Evolutionary conservation across 2,888 invertebrate genomes (phyloP).

Genomic region (Molanna angustata): DNA sequence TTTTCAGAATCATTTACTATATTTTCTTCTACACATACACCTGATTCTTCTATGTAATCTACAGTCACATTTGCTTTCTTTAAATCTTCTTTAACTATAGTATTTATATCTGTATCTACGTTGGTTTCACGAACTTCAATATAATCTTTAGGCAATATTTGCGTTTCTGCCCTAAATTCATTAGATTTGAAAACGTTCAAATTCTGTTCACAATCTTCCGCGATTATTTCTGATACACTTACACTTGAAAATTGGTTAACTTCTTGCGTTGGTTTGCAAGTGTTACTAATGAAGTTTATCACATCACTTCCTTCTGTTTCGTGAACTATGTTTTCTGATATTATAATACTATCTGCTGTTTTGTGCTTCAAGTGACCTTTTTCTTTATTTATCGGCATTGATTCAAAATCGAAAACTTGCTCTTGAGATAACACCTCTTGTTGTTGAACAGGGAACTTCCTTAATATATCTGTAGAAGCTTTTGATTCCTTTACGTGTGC

Average conservation of each 20-base stretch:
- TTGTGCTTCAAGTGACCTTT: conserved; percentile 41
- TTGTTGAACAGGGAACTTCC: conserved; percentile 35
- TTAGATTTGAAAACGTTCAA: conserved; percentile 26
- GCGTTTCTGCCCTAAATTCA: conserved; percentile 31
- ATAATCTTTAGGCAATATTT: conserved; percentile 33
- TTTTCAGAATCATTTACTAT: conserved; percentile 39
- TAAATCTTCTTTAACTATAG: conserved; percentile 34
- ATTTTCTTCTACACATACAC: conserved; percentile 36
- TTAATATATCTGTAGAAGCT: conserved; percentile 41
- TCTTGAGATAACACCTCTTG: conserved; percentile 34
- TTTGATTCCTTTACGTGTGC: conserved; percentile 43
- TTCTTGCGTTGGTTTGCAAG: conserved; percentile 23
- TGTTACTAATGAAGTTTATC: conserved; percentile 29
- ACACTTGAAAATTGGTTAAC: conserved; percentile 22
- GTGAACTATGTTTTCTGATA: conserved; percentile 48
- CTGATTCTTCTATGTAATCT: conserved; percentile 32
- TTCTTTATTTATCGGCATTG: conserved; percentile 40
- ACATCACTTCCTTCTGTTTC: conserved; percentile 46
- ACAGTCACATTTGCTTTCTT: conserved; percentile 40
- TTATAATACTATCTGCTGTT: conserved; percentile 47
- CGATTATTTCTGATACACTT: conserved; percentile 34
- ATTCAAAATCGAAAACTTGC: conserved; percentile 43
- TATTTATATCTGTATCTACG: conserved; percentile 35
- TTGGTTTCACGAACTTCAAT: conserved; percentile 35
- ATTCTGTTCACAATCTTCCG: conserved; percentile 34